Evolutionary conservation across 53 echinoderm and acorn worm genomes (phyloP), one percentile per base, ranked within the genome.

Genomic region (Astropecten irregularis): DNA sequence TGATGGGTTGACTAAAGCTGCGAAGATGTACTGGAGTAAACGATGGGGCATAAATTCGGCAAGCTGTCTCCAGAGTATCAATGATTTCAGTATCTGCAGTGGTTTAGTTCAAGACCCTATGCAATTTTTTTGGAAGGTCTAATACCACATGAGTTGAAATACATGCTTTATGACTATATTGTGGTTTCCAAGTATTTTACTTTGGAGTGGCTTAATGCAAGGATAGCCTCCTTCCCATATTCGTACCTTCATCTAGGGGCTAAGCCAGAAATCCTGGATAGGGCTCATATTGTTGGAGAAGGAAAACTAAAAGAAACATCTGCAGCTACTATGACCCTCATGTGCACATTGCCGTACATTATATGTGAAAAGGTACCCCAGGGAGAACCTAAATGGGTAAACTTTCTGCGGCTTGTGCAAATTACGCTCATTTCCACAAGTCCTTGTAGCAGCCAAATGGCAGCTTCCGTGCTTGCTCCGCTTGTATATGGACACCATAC

Each of bases 21-120:
- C 84, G 7, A 71, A 31, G n/a, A 77, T 13, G 13, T 93, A 93
- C 64, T 93, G 93, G 90, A 90, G 90, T 33, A 92, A 92, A 76
- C 51, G 48, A 44, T 89, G 87, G 89, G 93, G 93, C 29, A 86
- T 92, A 27, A 92, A 92, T 52, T 49, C 18, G 4, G 54, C 20
- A 38, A 92, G 93, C 74, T 82, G 82, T 49, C 67, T 92, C 6
- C 55, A 83, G 40, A 49, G 66, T 34, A 74, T 92, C 46, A 3
- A 18, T 30, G 73, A 68, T 33, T 92, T 92, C 62, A 37, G 13
- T 33, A 4, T 92, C 19, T 84, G 87, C 28, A 73, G 53, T 18
- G 85, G 50, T 23, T 49, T 92, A 2, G 89, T 92, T 0, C 92
- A 92, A 66, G 92, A 88, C 61, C 92, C 86, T 21, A 89, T 92